Percentiles rank a stretch among this genome's conserved stretches.
Evolutionary conservation across 2,113 vertebrate species (phyloP).

Genomic region (Progne subis): DNA sequence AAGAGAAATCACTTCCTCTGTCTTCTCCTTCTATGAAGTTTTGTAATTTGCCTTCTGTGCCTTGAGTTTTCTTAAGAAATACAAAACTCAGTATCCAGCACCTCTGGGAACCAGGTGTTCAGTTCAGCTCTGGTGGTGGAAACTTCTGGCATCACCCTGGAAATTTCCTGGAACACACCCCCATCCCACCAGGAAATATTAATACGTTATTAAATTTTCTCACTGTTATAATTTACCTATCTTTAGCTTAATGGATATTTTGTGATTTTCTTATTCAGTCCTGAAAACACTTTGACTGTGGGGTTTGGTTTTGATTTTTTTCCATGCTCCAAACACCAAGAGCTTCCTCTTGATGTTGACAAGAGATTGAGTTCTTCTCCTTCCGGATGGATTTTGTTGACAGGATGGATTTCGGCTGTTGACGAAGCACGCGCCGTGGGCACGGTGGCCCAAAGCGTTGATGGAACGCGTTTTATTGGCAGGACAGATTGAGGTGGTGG

Average conservation of each 20-base stretch:
- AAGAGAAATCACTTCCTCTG: not conserved
- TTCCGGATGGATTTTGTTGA: constrained; percentile 39
- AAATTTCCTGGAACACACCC: not conserved
- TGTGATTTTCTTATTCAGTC: not conserved
- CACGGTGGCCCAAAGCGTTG: constrained; percentile 10
- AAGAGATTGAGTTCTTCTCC: constrained; percentile 60
- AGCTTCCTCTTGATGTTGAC: constrained; percentile 42
- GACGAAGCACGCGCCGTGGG: constrained; percentile 28
- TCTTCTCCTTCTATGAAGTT: not conserved
- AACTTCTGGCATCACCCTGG: not conserved
- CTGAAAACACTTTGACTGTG: not conserved
- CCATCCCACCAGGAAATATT: not conserved
- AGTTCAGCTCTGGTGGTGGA: rapidly evolving
- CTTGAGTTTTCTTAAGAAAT: not conserved
- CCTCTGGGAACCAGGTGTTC: not conserved
- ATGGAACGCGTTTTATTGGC: constrained; percentile 46
- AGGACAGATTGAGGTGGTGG: constrained; percentile 29
- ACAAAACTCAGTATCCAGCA: not conserved
- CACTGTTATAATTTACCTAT: too few relatives aligned
- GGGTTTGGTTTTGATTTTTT: not conserved
- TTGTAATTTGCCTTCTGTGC: not conserved
- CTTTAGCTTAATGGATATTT: not conserved
- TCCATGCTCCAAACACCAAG: not conserved
- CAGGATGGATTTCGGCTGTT: constrained; percentile 59
- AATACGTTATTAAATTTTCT: not conserved